A percentile compares a stretch with the other conserved stretches of the same genome.
Evolutionary conservation across 2,888 invertebrate genomes (phyloP).

Genomic region (Tethea ocularis): DNA sequence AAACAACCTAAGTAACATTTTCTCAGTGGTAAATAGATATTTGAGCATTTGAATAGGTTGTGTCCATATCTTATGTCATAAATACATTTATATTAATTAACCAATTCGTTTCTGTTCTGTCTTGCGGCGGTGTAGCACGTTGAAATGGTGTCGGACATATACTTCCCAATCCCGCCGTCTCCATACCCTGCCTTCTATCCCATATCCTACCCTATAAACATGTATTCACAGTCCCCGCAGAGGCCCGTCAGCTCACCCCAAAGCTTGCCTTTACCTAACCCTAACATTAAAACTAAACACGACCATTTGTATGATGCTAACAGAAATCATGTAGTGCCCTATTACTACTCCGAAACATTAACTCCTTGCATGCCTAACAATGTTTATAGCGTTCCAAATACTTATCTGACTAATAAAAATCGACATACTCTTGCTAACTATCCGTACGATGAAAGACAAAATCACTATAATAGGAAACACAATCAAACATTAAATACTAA

Average conservation of each 20-base stretch:
- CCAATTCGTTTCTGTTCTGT: constrained; percentile 79
- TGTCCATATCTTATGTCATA: constrained; percentile 33
- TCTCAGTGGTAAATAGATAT: constrained; percentile 11
- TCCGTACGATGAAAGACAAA: constrained; percentile 64
- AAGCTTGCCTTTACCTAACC: constrained; percentile 55
- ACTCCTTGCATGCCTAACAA: constrained; percentile 76
- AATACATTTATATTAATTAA: constrained; percentile 59
- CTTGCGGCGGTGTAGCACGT: constrained; percentile 86
- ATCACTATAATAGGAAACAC: constrained; percentile 57
- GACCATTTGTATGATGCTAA: constrained; percentile 83
- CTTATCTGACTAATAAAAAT: constrained; percentile 51
- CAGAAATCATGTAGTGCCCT: constrained; percentile 80
- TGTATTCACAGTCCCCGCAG: constrained; percentile 64
- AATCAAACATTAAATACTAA: constrained; percentile 38
- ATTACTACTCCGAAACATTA: constrained; percentile 77
- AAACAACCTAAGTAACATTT: constrained; percentile 21
- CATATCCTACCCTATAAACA: constrained; percentile 78
- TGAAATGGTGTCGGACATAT: constrained; percentile 90
- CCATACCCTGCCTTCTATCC: constrained; percentile 76
- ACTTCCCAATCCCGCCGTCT: constrained; percentile 83
- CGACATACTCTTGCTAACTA: constrained; percentile 68
- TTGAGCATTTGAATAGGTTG: constrained; percentile 17
- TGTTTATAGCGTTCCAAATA: constrained; percentile 58
- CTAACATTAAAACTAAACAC: constrained; percentile 62
- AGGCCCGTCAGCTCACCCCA: constrained; percentile 66